Base-by-base conservation (phyloP, 2,888 invertebrate species). In the Subacronicta megacephala region DNA sequence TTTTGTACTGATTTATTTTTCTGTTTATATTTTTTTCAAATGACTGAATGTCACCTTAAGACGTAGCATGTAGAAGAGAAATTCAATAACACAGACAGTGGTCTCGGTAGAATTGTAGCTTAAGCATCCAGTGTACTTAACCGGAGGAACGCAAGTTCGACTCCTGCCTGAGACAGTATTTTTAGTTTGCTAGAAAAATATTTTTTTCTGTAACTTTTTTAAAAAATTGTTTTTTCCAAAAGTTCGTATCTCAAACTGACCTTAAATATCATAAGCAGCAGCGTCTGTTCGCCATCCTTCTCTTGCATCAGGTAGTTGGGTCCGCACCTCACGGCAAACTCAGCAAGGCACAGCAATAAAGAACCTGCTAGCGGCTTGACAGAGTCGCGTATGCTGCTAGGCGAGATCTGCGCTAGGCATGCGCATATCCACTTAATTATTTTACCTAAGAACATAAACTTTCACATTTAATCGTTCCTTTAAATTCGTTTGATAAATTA, bases 261-360 rank as follows among this genome's bases (percentile, higher is more conserved):
- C 85, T 96, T 96, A 83, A 98, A 96, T 68, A 98, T 96, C 59
- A 96, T 95, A 37, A 97, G 93, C 56, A 97, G 89, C 23, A 95
- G 75, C 0, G 94, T 89, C 43, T 93, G 90, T 0, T 87, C 88
- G 0, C 84, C 88, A 17, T 95, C 95, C 20, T 91, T 94, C 55
- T 95, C 91, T 35, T 95, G 92, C 82, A 97, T 87, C 68, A 97
- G 92, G 45, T 95, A 90, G n/a, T 89, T 80, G 0, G 96, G 95
- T 0, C 97, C 97, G 74, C 99, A 95, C 43, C 96, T 95, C 95
- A 99, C 98, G 52, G 98, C 98, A 96, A 98, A 99, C 90, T 99
- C 99, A 0, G 98, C 98, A 61, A 99, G 94, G 83, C 98, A 98
- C 53, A 99, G 95, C 78, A 99, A 95, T 73, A 99, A 94, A 0